Conservation (phyloP, 2,113 vertebrate genomes). For the Otocyon megalotis region DNA sequence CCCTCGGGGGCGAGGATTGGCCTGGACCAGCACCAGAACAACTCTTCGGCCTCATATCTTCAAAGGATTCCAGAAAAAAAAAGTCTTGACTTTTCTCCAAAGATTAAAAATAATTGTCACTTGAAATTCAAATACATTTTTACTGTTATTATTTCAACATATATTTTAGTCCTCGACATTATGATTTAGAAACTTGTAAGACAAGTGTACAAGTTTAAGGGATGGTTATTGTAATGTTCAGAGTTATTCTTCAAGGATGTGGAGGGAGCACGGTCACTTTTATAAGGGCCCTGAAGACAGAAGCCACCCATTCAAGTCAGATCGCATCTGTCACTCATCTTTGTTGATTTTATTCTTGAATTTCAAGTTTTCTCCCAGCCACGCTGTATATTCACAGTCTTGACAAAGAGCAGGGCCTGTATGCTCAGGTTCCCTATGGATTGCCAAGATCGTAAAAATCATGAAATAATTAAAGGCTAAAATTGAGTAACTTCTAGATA, state of each 20-base stretch:
- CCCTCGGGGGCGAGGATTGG: background rate
- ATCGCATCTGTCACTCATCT: background rate
- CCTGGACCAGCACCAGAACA: background rate
- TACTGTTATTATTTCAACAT: background rate
- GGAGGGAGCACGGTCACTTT: background rate
- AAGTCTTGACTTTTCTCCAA: conserved; percentile 9
- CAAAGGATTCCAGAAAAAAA: background rate
- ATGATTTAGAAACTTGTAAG: background rate
- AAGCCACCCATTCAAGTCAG: background rate
- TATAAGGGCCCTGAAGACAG: background rate
- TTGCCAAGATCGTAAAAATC: background rate
- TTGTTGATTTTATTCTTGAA: background rate
- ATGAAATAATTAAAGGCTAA: background rate
- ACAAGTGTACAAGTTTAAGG: background rate
- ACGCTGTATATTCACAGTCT: background rate
- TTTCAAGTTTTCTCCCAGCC: background rate
- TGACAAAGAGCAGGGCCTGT: accelerated
- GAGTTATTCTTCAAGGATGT: background rate
- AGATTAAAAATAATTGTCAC: conserved; percentile 14
- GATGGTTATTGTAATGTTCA: background rate
- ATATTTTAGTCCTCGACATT: background rate
- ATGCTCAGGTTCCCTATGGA: background rate
- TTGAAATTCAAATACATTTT: conserved; percentile 6
- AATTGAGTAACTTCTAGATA: background rate
- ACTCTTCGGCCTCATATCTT: background rate